phyloP scores from a whole-genome alignment of 1,140 invertebrate genomes.

The Drosophila biarmipes region DNA sequence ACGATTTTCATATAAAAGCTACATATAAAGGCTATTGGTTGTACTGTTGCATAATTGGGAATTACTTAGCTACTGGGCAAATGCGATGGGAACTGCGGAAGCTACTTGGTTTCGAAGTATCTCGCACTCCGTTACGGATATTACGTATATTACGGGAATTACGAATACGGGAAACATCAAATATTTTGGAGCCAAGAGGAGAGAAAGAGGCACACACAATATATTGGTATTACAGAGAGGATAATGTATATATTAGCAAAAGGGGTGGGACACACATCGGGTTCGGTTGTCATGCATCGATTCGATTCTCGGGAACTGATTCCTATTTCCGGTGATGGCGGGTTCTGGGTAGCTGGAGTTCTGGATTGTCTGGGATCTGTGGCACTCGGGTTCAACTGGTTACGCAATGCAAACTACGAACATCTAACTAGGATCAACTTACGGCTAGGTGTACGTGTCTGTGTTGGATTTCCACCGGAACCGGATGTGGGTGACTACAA shows the following conservation, averaged over 20 bases:
- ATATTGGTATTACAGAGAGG: slow-evolving; percentile 7
- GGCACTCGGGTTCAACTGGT: slow-evolving; percentile 14
- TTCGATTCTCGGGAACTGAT: slow-evolving; percentile 6
- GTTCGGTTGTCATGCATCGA: slow-evolving; percentile 28
- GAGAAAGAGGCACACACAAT: slow-evolving; percentile 23
- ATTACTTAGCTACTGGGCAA: slow-evolving; percentile 43
- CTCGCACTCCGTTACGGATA: slow-evolving; percentile 19
- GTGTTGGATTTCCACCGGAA: slow-evolving; percentile 24
- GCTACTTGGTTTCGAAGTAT: slow-evolving; percentile 25
- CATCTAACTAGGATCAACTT: slow-evolving; percentile 37
- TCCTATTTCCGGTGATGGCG: slow-evolving; percentile 14
- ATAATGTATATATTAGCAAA: slow-evolving; percentile 20
- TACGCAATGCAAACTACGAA: slow-evolving; percentile 60
- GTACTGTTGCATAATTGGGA: slow-evolving; percentile 28
- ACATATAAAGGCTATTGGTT: slow-evolving; percentile 37
- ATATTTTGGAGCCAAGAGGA: slow-evolving; percentile 24
- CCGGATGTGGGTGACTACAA: slow-evolving; percentile 61
- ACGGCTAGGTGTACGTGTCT: slow-evolving; percentile 24
- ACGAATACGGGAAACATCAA: slow-evolving; percentile 37
- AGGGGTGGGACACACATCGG: slow-evolving; percentile 38
- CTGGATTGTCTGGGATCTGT: slow-evolving; percentile 18
- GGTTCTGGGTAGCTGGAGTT: background rate
- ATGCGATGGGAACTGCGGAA: slow-evolving; percentile 37
- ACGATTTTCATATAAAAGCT: slow-evolving; percentile 64
- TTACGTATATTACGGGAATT: slow-evolving; percentile 38